Conservation (phyloP, 2,797 vertebrate species). For the Uromys caudimaculatus region DNA sequence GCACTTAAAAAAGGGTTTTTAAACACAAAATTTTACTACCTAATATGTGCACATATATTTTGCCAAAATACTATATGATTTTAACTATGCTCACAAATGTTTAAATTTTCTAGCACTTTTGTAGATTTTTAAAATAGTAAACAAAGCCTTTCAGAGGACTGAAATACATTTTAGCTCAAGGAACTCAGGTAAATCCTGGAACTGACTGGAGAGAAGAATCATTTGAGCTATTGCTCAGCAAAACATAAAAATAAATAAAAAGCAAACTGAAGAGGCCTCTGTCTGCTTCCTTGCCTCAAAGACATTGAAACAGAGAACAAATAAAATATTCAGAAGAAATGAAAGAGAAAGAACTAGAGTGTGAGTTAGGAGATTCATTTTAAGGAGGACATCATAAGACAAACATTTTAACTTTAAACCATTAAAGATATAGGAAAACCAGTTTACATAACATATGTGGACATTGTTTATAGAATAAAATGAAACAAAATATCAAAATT, state of each 20-base stretch:
- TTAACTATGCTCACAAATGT: constrained; percentile 43
- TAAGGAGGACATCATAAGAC: constrained; percentile 17
- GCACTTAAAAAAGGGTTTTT: constrained; percentile 17
- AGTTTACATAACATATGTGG: constrained; percentile 27
- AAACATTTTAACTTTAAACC: constrained; percentile 44
- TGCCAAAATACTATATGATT: constrained; percentile 10
- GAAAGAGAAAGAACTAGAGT: background rate
- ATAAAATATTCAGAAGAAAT: constrained; percentile 47
- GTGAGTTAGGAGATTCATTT: constrained; percentile 4
- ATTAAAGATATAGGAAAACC: constrained; percentile 10
- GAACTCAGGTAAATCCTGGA: constrained; percentile 25
- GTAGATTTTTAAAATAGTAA: constrained; percentile 44
- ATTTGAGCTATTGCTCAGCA: constrained; percentile 47
- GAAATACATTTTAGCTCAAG: constrained; percentile 44
- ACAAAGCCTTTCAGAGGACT: constrained; percentile 36
- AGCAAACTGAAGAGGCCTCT: background rate
- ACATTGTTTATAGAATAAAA: constrained; percentile 15
- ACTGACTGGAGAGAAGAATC: constrained; percentile 18
- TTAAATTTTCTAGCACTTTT: constrained; percentile 48
- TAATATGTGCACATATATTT: constrained; percentile 43
- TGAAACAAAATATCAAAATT: constrained; percentile 14
- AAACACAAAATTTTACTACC: background rate
- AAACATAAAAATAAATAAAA: background rate
- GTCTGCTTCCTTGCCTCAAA: constrained; percentile 15
- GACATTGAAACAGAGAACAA: constrained; percentile 10